A percentile compares a stretch with the other conserved stretches of the same genome.
Evolutionary conservation across 1,140 invertebrate species (phyloP).

Genomic region (Papilio polyxenes): DNA sequence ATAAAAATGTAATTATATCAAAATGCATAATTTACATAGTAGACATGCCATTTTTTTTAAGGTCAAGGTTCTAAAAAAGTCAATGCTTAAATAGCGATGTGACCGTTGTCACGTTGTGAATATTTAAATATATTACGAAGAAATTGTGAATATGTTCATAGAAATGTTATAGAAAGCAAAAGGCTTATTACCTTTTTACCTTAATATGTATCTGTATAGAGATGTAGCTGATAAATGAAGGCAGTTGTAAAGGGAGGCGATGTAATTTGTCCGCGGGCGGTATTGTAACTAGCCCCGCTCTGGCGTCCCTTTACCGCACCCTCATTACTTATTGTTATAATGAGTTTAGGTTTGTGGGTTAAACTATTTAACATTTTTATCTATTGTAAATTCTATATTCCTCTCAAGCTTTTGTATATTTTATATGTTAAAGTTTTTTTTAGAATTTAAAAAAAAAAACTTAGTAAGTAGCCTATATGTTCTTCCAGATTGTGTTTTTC

Average conservation of each 20-base stretch:
- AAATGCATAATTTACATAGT: not conserved
- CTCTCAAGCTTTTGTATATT: no score
- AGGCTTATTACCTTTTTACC: not conserved
- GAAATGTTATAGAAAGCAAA: constrained; percentile 1
- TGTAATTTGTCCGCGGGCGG: constrained; percentile 28
- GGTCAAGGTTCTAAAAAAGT: no score
- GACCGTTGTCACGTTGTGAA: no score
- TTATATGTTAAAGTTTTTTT: no score
- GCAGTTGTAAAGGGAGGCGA: not conserved
- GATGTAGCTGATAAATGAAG: constrained; percentile 29
- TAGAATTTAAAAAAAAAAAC: no score
- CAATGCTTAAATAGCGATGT: no score
- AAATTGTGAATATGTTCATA: not conserved
- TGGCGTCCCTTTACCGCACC: not conserved
- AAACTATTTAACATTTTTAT: constrained; percentile 31
- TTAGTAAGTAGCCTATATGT: no score
- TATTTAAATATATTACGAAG: not conserved
- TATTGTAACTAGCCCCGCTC: constrained; percentile 28
- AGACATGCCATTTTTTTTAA: not conserved
- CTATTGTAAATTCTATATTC: not conserved
- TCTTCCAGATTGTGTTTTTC: no score
- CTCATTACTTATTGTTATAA: constrained; percentile 35
- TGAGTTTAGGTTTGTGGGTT: constrained; percentile 16
- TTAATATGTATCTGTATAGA: not conserved
- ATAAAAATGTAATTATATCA: not conserved